phyloP scores from a whole-genome alignment of 2,113 vertebrate genomes.

The Phoenicopterus ruber region DNA sequence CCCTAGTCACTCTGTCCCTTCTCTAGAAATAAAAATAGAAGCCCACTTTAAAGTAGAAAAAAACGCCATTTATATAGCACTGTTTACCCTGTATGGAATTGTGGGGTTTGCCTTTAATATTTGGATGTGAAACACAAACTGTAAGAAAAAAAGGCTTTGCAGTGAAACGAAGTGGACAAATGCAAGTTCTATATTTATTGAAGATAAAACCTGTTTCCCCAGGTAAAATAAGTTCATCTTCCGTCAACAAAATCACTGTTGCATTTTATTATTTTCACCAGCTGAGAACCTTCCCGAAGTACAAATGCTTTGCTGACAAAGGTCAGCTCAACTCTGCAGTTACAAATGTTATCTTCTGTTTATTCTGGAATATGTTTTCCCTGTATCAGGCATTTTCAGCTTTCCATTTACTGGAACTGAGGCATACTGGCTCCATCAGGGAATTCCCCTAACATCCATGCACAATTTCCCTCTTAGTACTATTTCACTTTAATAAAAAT shows the following conservation, averaged over 20 bases:
- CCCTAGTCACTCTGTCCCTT: background rate
- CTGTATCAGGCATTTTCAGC: background rate
- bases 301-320: background rate
- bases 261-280: background rate
- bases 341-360: background rate
- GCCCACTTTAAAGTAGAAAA: background rate
- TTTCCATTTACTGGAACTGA: constrained; percentile 42
- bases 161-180: background rate
- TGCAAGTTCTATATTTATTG: background rate
- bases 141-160: background rate
- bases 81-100: background rate
- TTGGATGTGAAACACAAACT: background rate
- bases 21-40: background rate
- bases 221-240: background rate
- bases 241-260: constrained; percentile 9
- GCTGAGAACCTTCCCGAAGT: background rate
- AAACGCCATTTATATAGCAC: background rate
- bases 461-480: background rate
- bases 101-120: background rate
- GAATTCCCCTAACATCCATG: background rate
- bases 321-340: background rate
- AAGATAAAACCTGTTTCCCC: background rate
- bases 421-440: background rate
- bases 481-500: background rate
- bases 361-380: background rate